phyloP scores from a whole-genome alignment of 2,113 vertebrate genomes.

The Raja brachyura region DNA sequence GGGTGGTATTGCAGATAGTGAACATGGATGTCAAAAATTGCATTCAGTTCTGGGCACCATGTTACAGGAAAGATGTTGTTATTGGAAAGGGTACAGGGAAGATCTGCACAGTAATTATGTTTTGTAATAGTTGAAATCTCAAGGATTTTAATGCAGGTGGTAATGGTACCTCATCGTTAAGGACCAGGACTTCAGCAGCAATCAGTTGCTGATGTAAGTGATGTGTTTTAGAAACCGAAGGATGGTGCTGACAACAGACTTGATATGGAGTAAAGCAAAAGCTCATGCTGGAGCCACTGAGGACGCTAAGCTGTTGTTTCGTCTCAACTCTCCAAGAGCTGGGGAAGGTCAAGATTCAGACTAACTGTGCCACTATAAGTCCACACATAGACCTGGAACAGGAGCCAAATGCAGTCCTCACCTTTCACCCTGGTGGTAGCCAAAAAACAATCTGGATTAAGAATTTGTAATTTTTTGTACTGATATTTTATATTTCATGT shows the following conservation, averaged over 20 bases:
- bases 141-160: background rate
- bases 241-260: background rate
- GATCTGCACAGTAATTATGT: background rate
- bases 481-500: background rate
- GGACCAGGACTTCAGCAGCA: background rate
- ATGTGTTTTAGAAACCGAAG: background rate
- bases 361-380: background rate
- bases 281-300: background rate
- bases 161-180: background rate
- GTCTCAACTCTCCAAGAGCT: background rate
- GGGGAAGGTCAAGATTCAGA: background rate
- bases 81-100: no score
- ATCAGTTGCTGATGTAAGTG: background rate
- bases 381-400: background rate
- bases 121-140: background rate
- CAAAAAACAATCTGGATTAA: background rate
- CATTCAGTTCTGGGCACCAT: no score
- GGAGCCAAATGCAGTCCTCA: no score
- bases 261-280: background rate
- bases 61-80: no score
- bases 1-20: no score
- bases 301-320: background rate
- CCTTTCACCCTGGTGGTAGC: background rate
- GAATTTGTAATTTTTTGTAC: background rate
- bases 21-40: no score